Evolutionary conservation across 2,797 vertebrate species (phyloP), one percentile per base, ranked within the genome.

Genomic region (Gymnoscopelus microlampas): DNA sequence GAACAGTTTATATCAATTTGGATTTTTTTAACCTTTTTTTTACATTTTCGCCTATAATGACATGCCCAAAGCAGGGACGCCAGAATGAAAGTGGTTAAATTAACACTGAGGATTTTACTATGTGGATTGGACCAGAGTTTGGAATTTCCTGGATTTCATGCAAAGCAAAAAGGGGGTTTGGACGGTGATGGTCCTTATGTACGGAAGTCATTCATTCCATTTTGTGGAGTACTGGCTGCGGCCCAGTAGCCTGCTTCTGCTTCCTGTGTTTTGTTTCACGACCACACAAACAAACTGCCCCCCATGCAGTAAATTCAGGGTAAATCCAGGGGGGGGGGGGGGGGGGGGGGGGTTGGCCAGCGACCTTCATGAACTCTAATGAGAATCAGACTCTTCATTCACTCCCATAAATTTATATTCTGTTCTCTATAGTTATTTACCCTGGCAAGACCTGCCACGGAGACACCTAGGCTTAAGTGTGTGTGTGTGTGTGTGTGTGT

Each of bases 381-480:
- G 3, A 76, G 67, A 55, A 66, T 61, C 54, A 3, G 48, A 54
- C 67, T 26, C 35, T 71, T 73, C 51, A 32, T 65, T 71, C 2
- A 10, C 57, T 76, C 64, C 75, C 76, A 78, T 69, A 51, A 79
- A 76, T 82, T 81, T 50, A 68, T 54, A 78, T 76, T 77, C 58
- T 53, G 29, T 23, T 71, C 51, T 66, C 15, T 66, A 35, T 80
- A 23, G 32, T 48, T 39, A 13, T 75, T 76, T 50, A 24, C 24
- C 66, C 44, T 39, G 50, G 14, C 23, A 50, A 73, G 84, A 89
- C 86, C 85, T 85, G 83, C 84, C 88, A 89, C 29, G 67, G 60
- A 76, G 83, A 73, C 65, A 73, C 63, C 51, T 59, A 35, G 48
- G 54, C 47, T 29, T 23, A 56, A 78, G 66, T 57, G 55, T 29